These are phyloP conservation scores for Chaenodraco wilsoni DNA, from an alignment of 2,797 vertebrate genomes.

Conservation along the genomic window DNA sequence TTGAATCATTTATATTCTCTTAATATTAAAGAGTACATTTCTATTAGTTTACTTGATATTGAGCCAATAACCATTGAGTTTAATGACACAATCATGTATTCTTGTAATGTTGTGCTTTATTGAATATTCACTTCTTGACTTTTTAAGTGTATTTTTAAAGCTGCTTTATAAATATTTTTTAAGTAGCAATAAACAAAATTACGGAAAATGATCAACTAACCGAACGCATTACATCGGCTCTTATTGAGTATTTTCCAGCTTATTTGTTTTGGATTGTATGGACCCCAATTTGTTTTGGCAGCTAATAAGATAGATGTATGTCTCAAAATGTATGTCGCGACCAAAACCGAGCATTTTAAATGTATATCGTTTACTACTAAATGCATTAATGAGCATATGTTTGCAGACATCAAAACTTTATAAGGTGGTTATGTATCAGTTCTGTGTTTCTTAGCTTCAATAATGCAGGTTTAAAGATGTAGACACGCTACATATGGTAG, in stretches of 20 bases:
- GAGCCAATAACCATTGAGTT: background rate
- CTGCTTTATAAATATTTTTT: background rate
- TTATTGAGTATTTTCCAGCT: too few species aligned
- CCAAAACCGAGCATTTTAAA: background rate
- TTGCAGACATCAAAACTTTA: background rate
- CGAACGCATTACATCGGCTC: background rate
- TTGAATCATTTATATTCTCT: conserved; percentile 19
- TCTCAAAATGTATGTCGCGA: background rate
- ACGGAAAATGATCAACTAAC: background rate
- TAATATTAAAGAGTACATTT: background rate
- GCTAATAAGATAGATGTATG: background rate
- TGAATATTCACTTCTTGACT: background rate
- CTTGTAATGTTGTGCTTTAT: background rate
- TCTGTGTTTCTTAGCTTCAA: background rate
- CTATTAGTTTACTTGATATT: background rate
- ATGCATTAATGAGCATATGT: background rate
- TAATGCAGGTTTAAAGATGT: background rate
- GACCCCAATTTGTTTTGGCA: background rate
- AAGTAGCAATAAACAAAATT: background rate
- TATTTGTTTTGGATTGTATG: background rate
- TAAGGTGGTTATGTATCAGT: too few species aligned
- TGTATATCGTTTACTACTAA: background rate
- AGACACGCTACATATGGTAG: background rate
- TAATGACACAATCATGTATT: background rate
- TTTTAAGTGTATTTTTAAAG: background rate